phyloP scores from a whole-genome alignment of 2,888 invertebrate genomes.

The Chrysotoxum bicinctum region DNA sequence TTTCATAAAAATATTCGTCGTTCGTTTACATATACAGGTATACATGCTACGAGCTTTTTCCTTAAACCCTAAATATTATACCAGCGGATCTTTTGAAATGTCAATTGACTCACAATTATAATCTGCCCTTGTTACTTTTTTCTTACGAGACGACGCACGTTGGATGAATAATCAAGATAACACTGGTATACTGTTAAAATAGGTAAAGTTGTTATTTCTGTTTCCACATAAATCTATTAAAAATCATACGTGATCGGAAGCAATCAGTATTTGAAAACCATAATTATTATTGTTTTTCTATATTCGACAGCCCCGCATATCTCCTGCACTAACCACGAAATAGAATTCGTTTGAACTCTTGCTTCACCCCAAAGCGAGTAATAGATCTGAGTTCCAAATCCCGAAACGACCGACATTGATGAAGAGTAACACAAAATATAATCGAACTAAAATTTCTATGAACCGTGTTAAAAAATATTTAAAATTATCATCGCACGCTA shows the following conservation, averaged over 20 bases:
- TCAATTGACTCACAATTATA: slow-evolving; percentile 55
- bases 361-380: slow-evolving; percentile 39
- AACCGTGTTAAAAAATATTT: slow-evolving; percentile 67
- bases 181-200: slow-evolving; percentile 4
- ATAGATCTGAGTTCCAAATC: background rate
- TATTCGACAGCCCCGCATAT: slow-evolving; percentile 17
- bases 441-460: slow-evolving; percentile 72
- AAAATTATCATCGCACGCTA: slow-evolving; percentile 71
- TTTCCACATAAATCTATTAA: slow-evolving; percentile 43
- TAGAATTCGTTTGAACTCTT: slow-evolving; percentile 47
- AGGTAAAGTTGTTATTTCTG: background rate
- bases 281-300: slow-evolving; percentile 49
- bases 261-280: slow-evolving; percentile 66
- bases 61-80: slow-evolving; percentile 29
- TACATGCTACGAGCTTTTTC: background rate
- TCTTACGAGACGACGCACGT: background rate
- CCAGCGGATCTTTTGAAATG: slow-evolving; percentile 51
- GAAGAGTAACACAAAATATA: slow-evolving; percentile 47
- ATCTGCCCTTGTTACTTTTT: slow-evolving; percentile 1
- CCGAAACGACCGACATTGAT: slow-evolving; percentile 8
- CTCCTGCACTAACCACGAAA: background rate
- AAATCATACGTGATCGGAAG: slow-evolving; percentile 73
- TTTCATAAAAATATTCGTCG: background rate
- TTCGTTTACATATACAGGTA: background rate
- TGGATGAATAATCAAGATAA: slow-evolving; percentile 31